These are phyloP conservation scores for Alosa alosa DNA, from an alignment of 2,113 vertebrate species.

Conservation along the genomic window DNA sequence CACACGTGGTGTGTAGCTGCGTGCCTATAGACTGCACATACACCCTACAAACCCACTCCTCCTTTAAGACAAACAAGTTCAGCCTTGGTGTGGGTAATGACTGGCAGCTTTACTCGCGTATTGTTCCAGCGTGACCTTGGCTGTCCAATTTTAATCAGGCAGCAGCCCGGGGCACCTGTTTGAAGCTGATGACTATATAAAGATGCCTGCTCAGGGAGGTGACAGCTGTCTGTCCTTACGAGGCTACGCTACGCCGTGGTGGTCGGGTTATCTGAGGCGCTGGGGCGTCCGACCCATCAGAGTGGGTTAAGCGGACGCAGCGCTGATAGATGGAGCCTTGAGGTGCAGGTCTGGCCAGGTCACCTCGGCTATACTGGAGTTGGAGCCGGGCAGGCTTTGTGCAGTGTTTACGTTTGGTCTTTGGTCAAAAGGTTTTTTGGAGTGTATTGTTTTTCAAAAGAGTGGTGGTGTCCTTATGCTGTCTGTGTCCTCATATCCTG, in stretches of 20 bases:
- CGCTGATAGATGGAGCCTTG: not conserved
- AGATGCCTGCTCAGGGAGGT: not conserved
- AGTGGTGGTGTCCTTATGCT: not conserved
- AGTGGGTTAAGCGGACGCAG: not conserved
- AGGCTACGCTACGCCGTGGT: not conserved
- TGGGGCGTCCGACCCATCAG: not conserved
- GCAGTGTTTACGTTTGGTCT: not conserved
- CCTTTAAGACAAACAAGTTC: not conserved
- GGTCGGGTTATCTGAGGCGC: not conserved
- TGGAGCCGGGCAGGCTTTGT: not conserved
- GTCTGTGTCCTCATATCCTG: not conserved
- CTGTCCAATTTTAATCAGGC: not conserved
- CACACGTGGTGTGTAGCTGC: not conserved
- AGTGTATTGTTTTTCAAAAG: not conserved
- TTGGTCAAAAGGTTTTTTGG: no score
- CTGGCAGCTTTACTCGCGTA: not conserved
- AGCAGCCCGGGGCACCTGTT: not conserved
- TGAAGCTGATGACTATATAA: constrained; percentile 10
- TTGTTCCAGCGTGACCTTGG: not conserved
- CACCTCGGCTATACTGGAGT: not conserved
- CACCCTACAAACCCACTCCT: not conserved
- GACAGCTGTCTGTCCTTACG: not conserved
- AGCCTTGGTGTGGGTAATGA: not conserved
- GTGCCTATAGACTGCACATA: not conserved
- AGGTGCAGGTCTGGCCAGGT: not conserved